Conservation (phyloP, 2,113 vertebrate species). For the Chascanopsetta lugubris region DNA sequence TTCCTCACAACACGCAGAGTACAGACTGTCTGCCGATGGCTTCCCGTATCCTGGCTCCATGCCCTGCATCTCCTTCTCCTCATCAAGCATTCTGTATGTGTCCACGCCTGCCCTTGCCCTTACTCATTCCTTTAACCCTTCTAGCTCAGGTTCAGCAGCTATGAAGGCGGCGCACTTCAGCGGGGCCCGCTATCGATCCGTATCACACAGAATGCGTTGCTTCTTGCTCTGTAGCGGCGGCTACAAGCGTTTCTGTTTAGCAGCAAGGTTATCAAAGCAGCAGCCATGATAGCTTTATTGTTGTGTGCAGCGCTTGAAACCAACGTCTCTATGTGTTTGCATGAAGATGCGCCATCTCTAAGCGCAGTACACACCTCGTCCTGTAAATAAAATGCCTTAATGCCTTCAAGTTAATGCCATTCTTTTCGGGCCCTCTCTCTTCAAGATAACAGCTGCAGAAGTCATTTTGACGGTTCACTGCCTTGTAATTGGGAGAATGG, state of each 20-base stretch:
- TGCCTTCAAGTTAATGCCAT: not conserved
- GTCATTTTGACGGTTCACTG: not conserved
- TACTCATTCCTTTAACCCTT: slow-evolving; percentile 75
- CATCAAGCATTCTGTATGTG: slow-evolving; percentile 68
- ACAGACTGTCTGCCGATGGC: slow-evolving; percentile 18
- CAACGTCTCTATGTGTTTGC: not conserved
- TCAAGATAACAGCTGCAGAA: not conserved
- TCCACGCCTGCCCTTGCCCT: slow-evolving; percentile 51
- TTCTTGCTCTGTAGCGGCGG: slow-evolving; percentile 50
- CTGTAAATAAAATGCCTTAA: not conserved
- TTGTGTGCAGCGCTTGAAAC: not conserved
- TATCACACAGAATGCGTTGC: slow-evolving; percentile 51
- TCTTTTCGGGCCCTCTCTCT: too few species aligned
- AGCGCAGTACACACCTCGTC: not conserved
- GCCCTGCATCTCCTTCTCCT: slow-evolving; percentile 30
- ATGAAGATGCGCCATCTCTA: not conserved
- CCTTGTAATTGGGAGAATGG: not conserved
- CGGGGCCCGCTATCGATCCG: slow-evolving; percentile 66
- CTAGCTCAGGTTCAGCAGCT: slow-evolving; percentile 72
- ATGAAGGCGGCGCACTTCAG: slow-evolving; percentile 60
- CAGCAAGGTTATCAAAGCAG: slow-evolving; percentile 65
- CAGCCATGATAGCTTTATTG: slow-evolving; percentile 21
- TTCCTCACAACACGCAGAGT: slow-evolving; percentile 5
- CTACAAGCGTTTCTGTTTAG: slow-evolving; percentile 59
- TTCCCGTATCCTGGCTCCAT: slow-evolving; percentile 49